Evolutionary conservation across 2,797 vertebrate genomes (phyloP), one percentile per base, ranked within the genome.

Genomic region (Phrynocephalus forsythii): DNA sequence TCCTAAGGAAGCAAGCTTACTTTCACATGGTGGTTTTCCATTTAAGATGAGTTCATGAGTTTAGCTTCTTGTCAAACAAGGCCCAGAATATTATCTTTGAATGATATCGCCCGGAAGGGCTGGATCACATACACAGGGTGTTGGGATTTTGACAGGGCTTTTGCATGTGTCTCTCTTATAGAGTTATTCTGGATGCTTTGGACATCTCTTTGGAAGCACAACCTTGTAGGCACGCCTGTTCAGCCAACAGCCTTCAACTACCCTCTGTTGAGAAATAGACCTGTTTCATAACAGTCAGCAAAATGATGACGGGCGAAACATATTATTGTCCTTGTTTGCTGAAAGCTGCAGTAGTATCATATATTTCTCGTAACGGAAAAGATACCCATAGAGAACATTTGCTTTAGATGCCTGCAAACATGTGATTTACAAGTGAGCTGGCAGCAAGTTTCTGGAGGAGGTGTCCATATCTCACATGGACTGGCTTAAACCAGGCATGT

Each of bases 261-360:
- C 83, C 73, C 87, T 90, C 92, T 89, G 44, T 52, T 88, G 86
- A 93, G 88, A 90, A 94, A 94, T 89, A 86, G 26, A 2, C 20
- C 86, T 87, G 79, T 44, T 82, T 90, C 89, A 90, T 87, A 85
- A 78, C 38, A 68, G 90, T 93, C 90, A 0, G 1, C 88, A 93
- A 78, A 92, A 69, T 50, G 91, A 91, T 93, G 90, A 93, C 90
- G 78, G 15, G 79, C 91, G 87, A 91, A 89, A 28, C 68, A 88
- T 87, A 92, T 86, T 83, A 86, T 92, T 92, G 91, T 79, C 84
- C 87, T 63, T 91, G 69, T 84, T 93, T 91, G 86, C 63, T 79
- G 90, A 93, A 85, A 83, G 85, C 78, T 79, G 75, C 75, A 93
- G 90, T 93, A 90, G n/a, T 71, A 92, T 82, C 52, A 56, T 13